phyloP scores from a whole-genome alignment of 2,888 invertebrate genomes.

The Cephus spinipes region DNA sequence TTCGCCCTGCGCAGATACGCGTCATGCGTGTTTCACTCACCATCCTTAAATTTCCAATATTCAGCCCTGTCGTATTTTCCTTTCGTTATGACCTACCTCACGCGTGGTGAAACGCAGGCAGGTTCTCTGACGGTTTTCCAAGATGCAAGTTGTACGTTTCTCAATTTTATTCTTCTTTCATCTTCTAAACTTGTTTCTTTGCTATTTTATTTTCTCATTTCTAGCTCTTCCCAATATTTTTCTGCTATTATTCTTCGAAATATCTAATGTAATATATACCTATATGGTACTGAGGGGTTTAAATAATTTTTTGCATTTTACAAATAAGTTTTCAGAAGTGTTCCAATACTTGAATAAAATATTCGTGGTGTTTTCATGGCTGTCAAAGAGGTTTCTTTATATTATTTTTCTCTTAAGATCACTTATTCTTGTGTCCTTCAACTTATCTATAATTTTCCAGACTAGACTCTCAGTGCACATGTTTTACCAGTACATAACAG shows the following conservation, averaged over 20 bases:
- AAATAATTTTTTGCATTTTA: no score
- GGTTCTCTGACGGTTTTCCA: neutral
- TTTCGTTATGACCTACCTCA: conserved; percentile 6
- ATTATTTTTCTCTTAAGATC: neutral
- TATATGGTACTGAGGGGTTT: no score
- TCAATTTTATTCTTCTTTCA: neutral
- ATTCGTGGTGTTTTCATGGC: no score
- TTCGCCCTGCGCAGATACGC: neutral
- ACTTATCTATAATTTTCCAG: neutral
- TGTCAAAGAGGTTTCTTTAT: no score
- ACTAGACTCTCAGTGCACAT: neutral
- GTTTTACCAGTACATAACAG: neutral
- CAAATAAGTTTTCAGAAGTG: no score
- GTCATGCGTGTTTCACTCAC: neutral
- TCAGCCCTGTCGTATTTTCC: neutral
- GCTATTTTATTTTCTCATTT: neutral
- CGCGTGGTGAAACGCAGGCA: neutral
- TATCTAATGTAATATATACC: neutral
- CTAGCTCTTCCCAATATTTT: neutral
- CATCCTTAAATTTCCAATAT: neutral
- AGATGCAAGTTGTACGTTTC: neutral
- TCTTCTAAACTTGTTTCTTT: neutral
- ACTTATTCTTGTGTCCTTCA: neutral
- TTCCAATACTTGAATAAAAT: no score
- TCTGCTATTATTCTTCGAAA: neutral